phyloP scores from a whole-genome alignment of 2,888 invertebrate species.

The Aproaerema taeniolella region DNA sequence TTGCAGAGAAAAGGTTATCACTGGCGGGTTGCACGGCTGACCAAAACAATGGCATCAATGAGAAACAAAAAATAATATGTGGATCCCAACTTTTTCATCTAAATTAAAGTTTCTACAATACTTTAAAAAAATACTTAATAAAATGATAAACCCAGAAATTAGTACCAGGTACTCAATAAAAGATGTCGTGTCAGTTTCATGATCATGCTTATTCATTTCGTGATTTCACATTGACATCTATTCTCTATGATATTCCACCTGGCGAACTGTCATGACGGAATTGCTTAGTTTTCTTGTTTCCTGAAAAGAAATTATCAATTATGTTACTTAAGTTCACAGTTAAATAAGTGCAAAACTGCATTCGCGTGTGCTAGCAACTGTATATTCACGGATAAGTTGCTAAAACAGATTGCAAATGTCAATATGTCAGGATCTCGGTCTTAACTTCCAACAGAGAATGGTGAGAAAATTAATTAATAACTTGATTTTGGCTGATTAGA shows the following conservation, averaged over 20 bases:
- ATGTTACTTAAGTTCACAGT: slow-evolving; percentile 47
- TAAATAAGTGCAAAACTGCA: slow-evolving; percentile 33
- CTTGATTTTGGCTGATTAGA: slow-evolving; percentile 28
- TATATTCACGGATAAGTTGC: slow-evolving; percentile 48
- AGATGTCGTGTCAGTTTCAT: too few species aligned
- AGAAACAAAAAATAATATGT: too few species aligned
- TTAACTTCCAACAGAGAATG: slow-evolving; percentile 78
- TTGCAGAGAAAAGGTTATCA: too few species aligned
- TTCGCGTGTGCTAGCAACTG: slow-evolving; percentile 34
- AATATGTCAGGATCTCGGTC: slow-evolving; percentile 78
- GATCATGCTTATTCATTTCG: too few species aligned
- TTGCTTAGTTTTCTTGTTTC: slow-evolving; percentile 50
- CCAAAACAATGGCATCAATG: too few species aligned
- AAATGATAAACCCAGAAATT: too few species aligned
- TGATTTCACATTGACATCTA: too few species aligned
- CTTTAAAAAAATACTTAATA: too few species aligned
- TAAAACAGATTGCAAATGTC: slow-evolving; percentile 75
- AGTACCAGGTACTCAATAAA: too few species aligned
- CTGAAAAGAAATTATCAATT: slow-evolving; percentile 42
- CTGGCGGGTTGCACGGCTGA: too few species aligned
- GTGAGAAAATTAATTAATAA: slow-evolving; percentile 48
- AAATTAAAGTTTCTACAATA: too few species aligned
- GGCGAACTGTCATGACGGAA: slow-evolving; percentile 35
- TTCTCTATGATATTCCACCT: slow-evolving; percentile 21
- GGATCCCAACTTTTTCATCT: too few species aligned